Conservation (phyloP, 2,888 invertebrate genomes). For the Caradrina kadenii region DNA sequence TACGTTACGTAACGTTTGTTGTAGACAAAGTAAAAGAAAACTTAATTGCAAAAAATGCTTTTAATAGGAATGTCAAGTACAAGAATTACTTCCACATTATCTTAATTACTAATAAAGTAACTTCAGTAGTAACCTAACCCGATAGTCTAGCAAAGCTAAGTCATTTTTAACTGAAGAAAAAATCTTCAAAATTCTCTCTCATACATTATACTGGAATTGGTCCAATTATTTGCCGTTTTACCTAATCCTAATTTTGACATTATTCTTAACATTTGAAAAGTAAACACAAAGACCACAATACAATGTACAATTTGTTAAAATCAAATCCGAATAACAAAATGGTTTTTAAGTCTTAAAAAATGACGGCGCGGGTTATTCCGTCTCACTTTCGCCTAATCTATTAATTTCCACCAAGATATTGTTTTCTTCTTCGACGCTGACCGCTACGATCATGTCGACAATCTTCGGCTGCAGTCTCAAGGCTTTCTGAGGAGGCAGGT, state of each 20-base stretch:
- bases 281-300: neutral
- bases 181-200: neutral
- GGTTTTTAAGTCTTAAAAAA: constrained; percentile 11
- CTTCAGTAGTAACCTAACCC: constrained; percentile 14
- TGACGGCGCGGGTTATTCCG: constrained; percentile 23
- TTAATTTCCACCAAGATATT: constrained; percentile 13
- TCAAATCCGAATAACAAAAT: neutral
- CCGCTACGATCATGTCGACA: constrained; percentile 56
- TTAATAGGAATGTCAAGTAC: constrained; percentile 54
- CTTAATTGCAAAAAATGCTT: constrained; percentile 32
- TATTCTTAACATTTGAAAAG: neutral
- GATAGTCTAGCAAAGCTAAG: constrained; percentile 5
- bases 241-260: neutral
- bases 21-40: constrained; percentile 13
- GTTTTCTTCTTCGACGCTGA: constrained; percentile 27
- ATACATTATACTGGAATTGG: constrained; percentile 18
- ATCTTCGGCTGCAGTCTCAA: constrained; percentile 71
- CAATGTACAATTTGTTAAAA: neutral
- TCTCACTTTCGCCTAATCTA: constrained; percentile 16
- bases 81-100: constrained; percentile 19
- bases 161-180: neutral
- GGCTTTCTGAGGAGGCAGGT: constrained; percentile 68
- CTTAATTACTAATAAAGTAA: constrained; percentile 37
- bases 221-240: constrained; percentile 7
- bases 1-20: neutral